Conservation (phyloP, 2,888 invertebrate species). For the Nymphalis urticae region DNA sequence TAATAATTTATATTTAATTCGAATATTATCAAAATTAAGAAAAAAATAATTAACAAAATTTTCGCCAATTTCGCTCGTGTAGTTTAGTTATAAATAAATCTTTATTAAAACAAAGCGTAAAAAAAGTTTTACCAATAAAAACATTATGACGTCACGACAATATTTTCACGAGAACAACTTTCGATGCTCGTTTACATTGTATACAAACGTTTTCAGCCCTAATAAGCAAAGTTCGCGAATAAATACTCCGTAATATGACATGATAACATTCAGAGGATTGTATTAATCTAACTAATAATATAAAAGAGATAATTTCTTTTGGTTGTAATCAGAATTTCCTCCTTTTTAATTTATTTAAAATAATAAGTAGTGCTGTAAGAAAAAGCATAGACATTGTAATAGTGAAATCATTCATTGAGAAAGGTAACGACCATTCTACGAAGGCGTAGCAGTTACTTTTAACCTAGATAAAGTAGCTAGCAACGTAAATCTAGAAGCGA, state of each 20-base stretch:
- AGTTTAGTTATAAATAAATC: constrained; percentile 32
- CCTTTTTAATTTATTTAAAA: no score
- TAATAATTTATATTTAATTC: neutral
- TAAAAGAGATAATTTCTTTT: no score
- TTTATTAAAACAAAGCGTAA: constrained; percentile 30
- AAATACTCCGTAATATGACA: neutral
- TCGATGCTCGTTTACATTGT: constrained; percentile 17
- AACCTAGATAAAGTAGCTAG: no score
- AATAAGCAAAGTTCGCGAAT: neutral
- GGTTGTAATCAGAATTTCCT: no score
- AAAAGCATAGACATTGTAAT: no score
- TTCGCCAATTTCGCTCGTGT: constrained; percentile 1
- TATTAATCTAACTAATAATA: no score
- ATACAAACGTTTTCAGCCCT: neutral
- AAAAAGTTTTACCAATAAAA: constrained; percentile 41
- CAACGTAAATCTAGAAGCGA: no score
- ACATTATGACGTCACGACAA: constrained; percentile 44
- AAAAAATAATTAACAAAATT: neutral
- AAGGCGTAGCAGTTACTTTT: no score
- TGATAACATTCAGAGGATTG: no score
- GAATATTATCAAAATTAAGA: neutral
- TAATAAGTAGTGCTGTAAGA: no score
- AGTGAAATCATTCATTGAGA: no score
- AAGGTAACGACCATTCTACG: no score
- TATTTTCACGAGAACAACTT: constrained; percentile 38